Evolutionary conservation across 1,140 invertebrate species (phyloP).

Genomic region (Catajapyx aquilonaris): DNA sequence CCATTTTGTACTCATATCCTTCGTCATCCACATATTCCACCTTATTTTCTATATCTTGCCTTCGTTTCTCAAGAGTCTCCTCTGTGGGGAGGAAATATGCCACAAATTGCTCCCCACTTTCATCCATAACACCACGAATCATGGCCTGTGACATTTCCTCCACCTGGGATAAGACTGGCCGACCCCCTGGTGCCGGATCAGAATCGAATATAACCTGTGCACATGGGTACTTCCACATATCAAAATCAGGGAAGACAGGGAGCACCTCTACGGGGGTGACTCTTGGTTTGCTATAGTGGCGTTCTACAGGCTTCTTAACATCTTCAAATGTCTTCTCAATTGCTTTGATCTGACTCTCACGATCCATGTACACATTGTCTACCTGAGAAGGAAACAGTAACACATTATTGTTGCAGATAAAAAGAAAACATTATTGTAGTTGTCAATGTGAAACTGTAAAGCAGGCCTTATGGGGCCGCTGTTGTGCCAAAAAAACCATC

Average conservation of each 20-base stretch:
- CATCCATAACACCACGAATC: constrained; percentile 94
- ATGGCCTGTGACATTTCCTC: constrained; percentile 98
- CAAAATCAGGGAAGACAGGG: constrained; percentile 85
- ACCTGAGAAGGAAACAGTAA: constrained; percentile 31
- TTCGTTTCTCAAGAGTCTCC: constrained; percentile 71
- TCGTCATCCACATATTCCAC: constrained; percentile 80
- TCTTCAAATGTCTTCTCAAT: constrained; percentile 97
- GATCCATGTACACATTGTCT: constrained; percentile 88
- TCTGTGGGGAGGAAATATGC: constrained; percentile 93
- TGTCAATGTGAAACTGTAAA: too few relatives aligned
- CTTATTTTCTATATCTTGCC: constrained; percentile 48
- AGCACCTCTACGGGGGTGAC: constrained; percentile 77
- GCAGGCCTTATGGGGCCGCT: too few relatives aligned
- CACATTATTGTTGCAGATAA: too few relatives aligned
- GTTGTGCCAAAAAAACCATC: too few relatives aligned
- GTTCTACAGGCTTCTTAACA: constrained; percentile 61
- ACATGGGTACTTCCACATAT: constrained; percentile 91
- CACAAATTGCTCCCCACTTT: constrained; percentile 95
- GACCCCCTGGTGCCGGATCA: constrained; percentile 70
- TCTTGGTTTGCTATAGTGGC: constrained; percentile 89
- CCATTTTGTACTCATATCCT: constrained; percentile 88
- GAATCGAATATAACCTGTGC: constrained; percentile 97
- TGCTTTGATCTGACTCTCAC: constrained; percentile 90
- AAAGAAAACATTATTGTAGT: too few relatives aligned
- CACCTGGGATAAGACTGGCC: constrained; percentile 60